Conservation (phyloP, 1,140 invertebrate genomes). For the Nephotettix cincticeps region DNA sequence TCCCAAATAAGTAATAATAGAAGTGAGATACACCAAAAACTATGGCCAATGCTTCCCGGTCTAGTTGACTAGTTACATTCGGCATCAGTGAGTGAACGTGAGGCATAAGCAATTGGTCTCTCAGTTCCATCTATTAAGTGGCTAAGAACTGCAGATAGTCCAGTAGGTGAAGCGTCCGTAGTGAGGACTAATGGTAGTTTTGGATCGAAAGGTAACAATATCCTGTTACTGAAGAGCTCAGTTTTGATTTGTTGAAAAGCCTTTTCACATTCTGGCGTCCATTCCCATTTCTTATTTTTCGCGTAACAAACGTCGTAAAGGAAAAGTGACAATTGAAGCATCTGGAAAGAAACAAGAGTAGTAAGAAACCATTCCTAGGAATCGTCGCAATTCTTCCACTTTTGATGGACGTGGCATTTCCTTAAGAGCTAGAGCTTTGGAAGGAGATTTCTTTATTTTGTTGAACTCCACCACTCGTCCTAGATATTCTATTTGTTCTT, state of each 20-base stretch:
- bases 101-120: slow-evolving; percentile 47
- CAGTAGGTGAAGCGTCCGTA: slow-evolving; percentile 52
- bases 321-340: slow-evolving; percentile 42
- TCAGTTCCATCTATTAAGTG: slow-evolving; percentile 48
- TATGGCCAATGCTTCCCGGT: background rate
- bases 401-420: slow-evolving; percentile 43
- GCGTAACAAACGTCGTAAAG: slow-evolving; percentile 43
- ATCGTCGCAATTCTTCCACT: slow-evolving; percentile 45
- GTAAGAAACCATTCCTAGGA: slow-evolving; percentile 51
- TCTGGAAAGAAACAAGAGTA: slow-evolving; percentile 50
- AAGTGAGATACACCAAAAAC: slow-evolving; percentile 41
- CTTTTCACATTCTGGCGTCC: slow-evolving; percentile 34
- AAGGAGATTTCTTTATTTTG: slow-evolving; percentile 45
- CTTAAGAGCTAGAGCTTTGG: slow-evolving; percentile 46
- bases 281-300: slow-evolving; percentile 29
- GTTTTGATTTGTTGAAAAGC: slow-evolving; percentile 43
- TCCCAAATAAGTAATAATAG: slow-evolving; percentile 51
- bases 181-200: slow-evolving; percentile 45
- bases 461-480: too few relatives aligned
- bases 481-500: too few relatives aligned
- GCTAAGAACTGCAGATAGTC: slow-evolving; percentile 50
- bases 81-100: slow-evolving; percentile 44
- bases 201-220: slow-evolving; percentile 46
- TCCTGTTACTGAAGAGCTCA: slow-evolving; percentile 35
- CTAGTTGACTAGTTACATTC: slow-evolving; percentile 45